Percentiles rank a stretch among this genome's conserved stretches.
Conservation (phyloP, 1,140 invertebrate species). For the Archivesica marissinica region DNA sequence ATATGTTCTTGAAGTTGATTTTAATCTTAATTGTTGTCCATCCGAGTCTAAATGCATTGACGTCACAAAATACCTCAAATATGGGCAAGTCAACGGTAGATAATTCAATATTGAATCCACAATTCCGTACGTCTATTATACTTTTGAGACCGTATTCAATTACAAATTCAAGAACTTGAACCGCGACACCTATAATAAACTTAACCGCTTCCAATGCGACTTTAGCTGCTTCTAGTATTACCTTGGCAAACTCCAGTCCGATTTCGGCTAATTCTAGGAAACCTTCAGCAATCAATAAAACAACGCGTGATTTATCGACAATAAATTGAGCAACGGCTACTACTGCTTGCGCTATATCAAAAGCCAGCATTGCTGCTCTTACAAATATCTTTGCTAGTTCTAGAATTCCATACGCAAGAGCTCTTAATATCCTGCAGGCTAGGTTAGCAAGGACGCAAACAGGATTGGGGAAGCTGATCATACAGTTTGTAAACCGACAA, state of each 20-base stretch:
- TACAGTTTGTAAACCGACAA: slow-evolving; percentile 48
- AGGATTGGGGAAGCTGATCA: slow-evolving; percentile 44
- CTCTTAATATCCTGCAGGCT: slow-evolving; percentile 11
- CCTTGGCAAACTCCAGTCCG: slow-evolving; percentile 31
- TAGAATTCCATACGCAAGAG: slow-evolving; percentile 30
- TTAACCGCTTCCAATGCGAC: slow-evolving; percentile 28
- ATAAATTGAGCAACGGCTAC: slow-evolving; percentile 32
- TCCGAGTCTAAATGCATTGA: slow-evolving; percentile 27
- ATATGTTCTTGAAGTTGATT: slow-evolving; percentile 19
- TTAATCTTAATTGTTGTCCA: slow-evolving; percentile 11
- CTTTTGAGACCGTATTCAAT: slow-evolving; percentile 34
- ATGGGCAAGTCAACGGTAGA: neutral
- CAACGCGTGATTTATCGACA: slow-evolving; percentile 42
- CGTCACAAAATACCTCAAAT: slow-evolving; percentile 24
- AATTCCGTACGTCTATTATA: slow-evolving; percentile 42
- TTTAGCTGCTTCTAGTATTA: slow-evolving; percentile 32
- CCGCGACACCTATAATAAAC: slow-evolving; percentile 8
- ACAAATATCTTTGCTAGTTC: slow-evolving; percentile 38
- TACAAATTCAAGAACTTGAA: slow-evolving; percentile 28
- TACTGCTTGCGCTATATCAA: slow-evolving; percentile 24
- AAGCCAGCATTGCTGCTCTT: slow-evolving; percentile 11
- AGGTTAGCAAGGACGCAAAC: slow-evolving; percentile 32
- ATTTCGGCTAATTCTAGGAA: slow-evolving; percentile 1
- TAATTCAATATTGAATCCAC: slow-evolving; percentile 40
- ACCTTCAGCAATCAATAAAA: slow-evolving; percentile 26